Evolutionary conservation across 2,113 vertebrate species (phyloP), one percentile per base, ranked within the genome.

Genomic region (Cyanoramphus novaezelandiae): DNA sequence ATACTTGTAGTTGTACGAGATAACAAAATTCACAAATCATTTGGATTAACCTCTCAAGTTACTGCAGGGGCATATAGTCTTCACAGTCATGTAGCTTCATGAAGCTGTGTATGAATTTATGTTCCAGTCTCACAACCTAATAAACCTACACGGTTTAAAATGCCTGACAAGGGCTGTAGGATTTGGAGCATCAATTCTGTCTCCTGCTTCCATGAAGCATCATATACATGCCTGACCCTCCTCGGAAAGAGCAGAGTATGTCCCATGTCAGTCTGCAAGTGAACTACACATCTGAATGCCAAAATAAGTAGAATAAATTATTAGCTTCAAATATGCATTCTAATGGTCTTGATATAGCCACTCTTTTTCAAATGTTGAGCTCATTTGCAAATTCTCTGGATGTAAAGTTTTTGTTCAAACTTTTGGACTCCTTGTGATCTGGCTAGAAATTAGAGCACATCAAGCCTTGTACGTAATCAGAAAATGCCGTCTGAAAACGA

Each of bases 401-500:
- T 78, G 86, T 63, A 28, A n/a, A 91, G 50, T 35, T 83, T 97
- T 86, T 75, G 67, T 76, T 83, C 47, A 44, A 86, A 62, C 41
- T 86, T 88, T 95, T 83, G 77, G 74, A 90, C 67, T 79, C 68
- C 39, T 52, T 91, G 17, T 84, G 92, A 74, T 81, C 79, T 91
- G 85, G 86, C 74, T 67, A 60, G 92, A 85, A 85, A 78, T n/a
- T 33, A 80, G 81, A 92, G 43, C 76, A 21, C 86, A 84, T 33
- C 31, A 16, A 63, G 89, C 78, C 49, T 82, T 2, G 20, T 79
- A 86, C 33, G 77, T 75, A 88, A 96, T 83, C 96, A 95, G 83
- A 92, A 86, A 97, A 88, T 86, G 83, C 27, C 79, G 13, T 96
- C 93, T 93, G 96, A 91, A 93, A 96, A 85, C 2, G 4, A 85